phyloP scores from a whole-genome alignment of 2,888 invertebrate genomes.

The Allolobophora icterica region DNA sequence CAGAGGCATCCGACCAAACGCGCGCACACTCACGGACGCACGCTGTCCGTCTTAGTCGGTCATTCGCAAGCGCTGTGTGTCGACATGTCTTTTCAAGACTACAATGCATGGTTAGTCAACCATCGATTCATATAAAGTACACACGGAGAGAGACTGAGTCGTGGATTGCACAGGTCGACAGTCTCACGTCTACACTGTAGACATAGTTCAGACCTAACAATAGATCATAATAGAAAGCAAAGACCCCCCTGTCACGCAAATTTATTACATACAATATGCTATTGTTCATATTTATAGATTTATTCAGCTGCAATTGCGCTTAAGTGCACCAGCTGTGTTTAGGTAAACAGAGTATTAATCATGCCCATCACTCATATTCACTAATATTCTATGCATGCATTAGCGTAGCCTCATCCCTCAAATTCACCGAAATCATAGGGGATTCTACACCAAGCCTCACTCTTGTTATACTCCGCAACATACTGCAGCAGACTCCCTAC shows the following conservation, averaged over 20 bases:
- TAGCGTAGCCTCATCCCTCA: background rate
- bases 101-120: background rate
- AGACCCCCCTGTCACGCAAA: background rate
- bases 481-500: background rate
- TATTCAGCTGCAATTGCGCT: conserved; percentile 22
- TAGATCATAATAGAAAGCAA: conserved; percentile 17
- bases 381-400: background rate
- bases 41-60: background rate
- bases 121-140: background rate
- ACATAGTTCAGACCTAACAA: background rate
- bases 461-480: background rate
- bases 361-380: background rate
- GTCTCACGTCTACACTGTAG: background rate
- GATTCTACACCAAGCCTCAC: background rate
- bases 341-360: background rate
- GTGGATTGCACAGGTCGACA: background rate
- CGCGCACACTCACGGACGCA: too few relatives aligned
- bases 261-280: background rate
- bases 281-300: conserved; percentile 27
- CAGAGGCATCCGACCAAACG: background rate
- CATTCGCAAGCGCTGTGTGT: background rate
- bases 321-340: background rate
- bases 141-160: conserved; percentile 7
- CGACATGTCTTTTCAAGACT: background rate
- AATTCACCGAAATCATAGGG: background rate